A percentile compares a stretch with the other conserved stretches of the same genome.
These are phyloP conservation scores for Protophormia terraenovae DNA, from an alignment of 2,888 invertebrate species.

Conservation along the genomic window DNA sequence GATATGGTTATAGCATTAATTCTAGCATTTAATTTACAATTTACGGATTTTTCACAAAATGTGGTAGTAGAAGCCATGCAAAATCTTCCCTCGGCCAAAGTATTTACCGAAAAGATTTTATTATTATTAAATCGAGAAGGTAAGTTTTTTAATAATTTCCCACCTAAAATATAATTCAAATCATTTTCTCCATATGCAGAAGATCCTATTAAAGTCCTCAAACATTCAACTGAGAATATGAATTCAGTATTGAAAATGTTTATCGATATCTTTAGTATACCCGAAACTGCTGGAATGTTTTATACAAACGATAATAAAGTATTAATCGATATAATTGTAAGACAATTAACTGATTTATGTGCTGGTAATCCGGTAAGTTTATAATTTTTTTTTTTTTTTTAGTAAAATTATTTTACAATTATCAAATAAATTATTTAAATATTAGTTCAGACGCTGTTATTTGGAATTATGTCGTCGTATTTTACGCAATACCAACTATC, in stretches of 20 bases:
- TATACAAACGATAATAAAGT: constrained; percentile 98
- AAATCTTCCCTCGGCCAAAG: constrained; percentile 88
- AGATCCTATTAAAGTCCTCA: constrained; percentile 93
- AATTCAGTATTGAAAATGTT: constrained; percentile 95
- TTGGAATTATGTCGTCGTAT: constrained; percentile 90
- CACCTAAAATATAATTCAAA: too few relatives aligned
- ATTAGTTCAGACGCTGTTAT: constrained; percentile 89
- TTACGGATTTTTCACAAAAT: constrained; percentile 86
- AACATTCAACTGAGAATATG: constrained; percentile 88
- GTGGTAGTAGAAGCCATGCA: constrained; percentile 87
- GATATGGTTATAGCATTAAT: constrained; percentile 92
- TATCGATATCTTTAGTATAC: constrained; percentile 91
- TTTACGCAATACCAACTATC: constrained; percentile 90
- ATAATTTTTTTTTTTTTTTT: background rate
- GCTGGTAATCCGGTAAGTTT: constrained; percentile 89
- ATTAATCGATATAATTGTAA: constrained; percentile 94
- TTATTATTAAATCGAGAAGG: constrained; percentile 95
- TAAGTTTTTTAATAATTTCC: constrained; percentile 78
- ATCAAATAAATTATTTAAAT: too few relatives aligned
- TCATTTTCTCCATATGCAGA: constrained; percentile 83
- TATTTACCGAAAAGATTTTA: constrained; percentile 94
- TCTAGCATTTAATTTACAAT: constrained; percentile 95
- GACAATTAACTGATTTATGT: constrained; percentile 94
- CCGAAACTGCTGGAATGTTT: constrained; percentile 91
- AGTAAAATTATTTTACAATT: background rate